Evolutionary conservation across 2,113 vertebrate genomes (phyloP).

Genomic region (Pterocles orientalis): DNA sequence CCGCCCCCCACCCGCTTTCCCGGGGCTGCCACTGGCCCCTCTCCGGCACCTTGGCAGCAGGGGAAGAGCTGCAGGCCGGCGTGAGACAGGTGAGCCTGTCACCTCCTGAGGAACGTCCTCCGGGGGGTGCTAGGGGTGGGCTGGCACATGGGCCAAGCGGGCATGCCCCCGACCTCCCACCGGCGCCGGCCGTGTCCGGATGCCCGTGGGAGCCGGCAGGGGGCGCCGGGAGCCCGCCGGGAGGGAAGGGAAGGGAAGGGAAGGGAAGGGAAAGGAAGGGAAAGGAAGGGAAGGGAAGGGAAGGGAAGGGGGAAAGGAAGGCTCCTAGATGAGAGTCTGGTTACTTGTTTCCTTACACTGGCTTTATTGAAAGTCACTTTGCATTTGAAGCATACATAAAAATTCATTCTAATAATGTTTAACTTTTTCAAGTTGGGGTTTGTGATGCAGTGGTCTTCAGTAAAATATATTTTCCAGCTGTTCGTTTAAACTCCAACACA

Average conservation of each 20-base stretch:
- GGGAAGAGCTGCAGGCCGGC: not conserved
- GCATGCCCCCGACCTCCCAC: not conserved
- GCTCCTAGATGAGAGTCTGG: not conserved
- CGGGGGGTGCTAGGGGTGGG: not conserved
- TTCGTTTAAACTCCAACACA: slow-evolving; percentile 40
- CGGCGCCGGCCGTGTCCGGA: not conserved
- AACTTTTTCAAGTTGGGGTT: slow-evolving; percentile 25
- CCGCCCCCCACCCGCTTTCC: too few relatives aligned
- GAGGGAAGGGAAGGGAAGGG: not conserved
- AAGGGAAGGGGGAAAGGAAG: too few relatives aligned
- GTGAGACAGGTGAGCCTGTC: not conserved
- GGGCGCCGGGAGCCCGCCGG: slow-evolving; percentile 1
- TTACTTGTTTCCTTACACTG: not conserved
- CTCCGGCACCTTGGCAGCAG: not conserved
- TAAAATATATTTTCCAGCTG: slow-evolving; percentile 47
- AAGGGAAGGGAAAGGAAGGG: too few relatives aligned
- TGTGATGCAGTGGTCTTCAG: slow-evolving; percentile 9
- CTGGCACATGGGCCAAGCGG: accelerated
- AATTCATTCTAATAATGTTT: slow-evolving; percentile 37
- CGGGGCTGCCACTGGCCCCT: not conserved
- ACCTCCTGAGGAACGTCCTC: not conserved
- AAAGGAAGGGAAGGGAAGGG: too few relatives aligned
- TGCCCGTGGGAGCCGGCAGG: not conserved
- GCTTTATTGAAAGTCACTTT: slow-evolving; percentile 36
- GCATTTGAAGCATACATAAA: not conserved